phyloP scores from a whole-genome alignment of 2,113 vertebrate species.

The Cichladusa arquata region DNA sequence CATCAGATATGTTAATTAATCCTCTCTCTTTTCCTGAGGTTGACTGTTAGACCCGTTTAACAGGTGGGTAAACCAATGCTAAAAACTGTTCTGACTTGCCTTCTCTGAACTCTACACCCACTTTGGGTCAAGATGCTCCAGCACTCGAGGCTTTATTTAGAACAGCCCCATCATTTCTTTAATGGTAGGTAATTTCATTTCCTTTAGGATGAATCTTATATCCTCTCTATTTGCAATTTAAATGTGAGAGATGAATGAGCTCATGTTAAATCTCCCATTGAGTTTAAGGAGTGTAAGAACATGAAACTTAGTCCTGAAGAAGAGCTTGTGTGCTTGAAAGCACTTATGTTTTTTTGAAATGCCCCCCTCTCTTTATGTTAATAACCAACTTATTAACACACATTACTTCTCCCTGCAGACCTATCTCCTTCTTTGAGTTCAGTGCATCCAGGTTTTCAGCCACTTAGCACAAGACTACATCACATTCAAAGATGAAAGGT shows the following conservation, averaged over 20 bases:
- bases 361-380: neutral
- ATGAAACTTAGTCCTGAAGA: neutral
- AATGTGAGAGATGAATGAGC: neutral
- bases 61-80: conserved; percentile 37
- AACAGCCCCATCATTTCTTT: conserved; percentile 35
- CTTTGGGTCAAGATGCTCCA: conserved; percentile 34
- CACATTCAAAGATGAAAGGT: neutral
- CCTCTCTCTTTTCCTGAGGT: conserved; percentile 8
- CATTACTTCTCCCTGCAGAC: neutral
- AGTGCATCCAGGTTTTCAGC: neutral
- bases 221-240: conserved; percentile 51
- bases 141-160: conserved; percentile 55
- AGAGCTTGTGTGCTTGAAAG: neutral
- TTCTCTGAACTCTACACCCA: conserved; percentile 37
- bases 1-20: conserved; percentile 33
- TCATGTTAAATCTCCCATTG: neutral
- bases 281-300: neutral
- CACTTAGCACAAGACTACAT: neutral
- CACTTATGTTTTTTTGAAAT: neutral
- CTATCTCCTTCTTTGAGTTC: neutral
- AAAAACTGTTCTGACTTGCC: conserved; percentile 48
- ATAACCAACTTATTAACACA: neutral
- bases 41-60: conserved; percentile 45
- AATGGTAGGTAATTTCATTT: conserved; percentile 46
- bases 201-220: conserved; percentile 44